Evolutionary conservation across 2,888 invertebrate genomes (phyloP).

Genomic region (Epistrophe eligans): DNA sequence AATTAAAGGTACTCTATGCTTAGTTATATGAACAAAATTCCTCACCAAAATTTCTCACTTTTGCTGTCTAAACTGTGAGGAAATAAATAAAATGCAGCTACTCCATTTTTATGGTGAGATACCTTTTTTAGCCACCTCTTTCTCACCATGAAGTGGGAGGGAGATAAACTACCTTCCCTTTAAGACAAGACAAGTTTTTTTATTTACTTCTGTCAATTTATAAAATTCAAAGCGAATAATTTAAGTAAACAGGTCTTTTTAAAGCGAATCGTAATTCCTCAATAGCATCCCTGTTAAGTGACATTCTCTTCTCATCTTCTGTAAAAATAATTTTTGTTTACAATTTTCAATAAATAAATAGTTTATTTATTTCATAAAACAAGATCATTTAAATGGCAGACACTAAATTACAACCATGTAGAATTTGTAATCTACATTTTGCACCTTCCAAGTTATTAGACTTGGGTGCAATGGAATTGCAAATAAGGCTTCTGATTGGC

Average conservation of each 20-base stretch:
- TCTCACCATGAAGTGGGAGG: too few relatives aligned
- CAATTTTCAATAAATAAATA: neutral
- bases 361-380: neutral
- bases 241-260: neutral
- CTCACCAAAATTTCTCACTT: too few relatives aligned
- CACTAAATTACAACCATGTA: neutral
- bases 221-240: neutral
- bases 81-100: too few relatives aligned
- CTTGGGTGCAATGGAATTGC: neutral
- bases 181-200: too few relatives aligned
- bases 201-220: too few relatives aligned
- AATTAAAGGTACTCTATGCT: too few relatives aligned
- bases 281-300: neutral
- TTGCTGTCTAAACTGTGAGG: too few relatives aligned
- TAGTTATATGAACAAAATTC: too few relatives aligned
- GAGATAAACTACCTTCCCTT: too few relatives aligned
- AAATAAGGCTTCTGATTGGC: constrained; percentile 8
- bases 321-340: constrained; percentile 7
- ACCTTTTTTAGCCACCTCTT: too few relatives aligned
- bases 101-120: too few relatives aligned
- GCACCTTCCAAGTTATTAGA: neutral
- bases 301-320: constrained; percentile 1
- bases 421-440: constrained; percentile 2
- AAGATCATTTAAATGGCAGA: neutral
- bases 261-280: neutral